Evolutionary conservation across 53 echinoderm and acorn worm species (phyloP), one percentile per base, ranked within the genome.

Genomic region (Stichopus horrens): DNA sequence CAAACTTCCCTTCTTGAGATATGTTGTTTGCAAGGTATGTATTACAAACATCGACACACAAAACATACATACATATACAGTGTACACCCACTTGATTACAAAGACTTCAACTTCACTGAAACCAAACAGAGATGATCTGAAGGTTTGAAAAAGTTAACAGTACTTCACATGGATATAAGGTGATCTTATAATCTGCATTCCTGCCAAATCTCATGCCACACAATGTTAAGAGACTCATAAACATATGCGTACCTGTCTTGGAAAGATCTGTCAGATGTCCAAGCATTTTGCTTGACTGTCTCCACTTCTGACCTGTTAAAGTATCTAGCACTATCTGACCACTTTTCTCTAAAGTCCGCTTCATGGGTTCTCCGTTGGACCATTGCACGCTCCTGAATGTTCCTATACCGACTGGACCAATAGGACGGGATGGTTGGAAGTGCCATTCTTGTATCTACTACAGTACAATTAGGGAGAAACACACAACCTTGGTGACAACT

Each of bases 331-430:
- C 93, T 92, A 83, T 88, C 80, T 76, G 91, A 77, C 97, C 97
- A 97, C 76, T 94, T 79, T 80, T 97, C 94, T 67, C 97, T 66
- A 66, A 95, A 97, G 67, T 97, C 97, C 13, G 90, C 93, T 74
- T 97, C 97, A 59, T 97, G 92, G 54, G 94, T 92, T 0, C 97
- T 90, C 55, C 95, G 74, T 83, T 90, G 82, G 19, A 97, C 97
- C 93, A 97, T 97, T 16, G 92, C 88, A 59, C 95, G 91, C 76
- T 97, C 97, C 77, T 95, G 95, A 73, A 97, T 88, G 85, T 97
- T 97, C 92, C 93, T 97, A 82, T 97, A 97, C 37, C 97, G 91
- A 0, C 92, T 76, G 5, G 93, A 93, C 97, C 97, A 97, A 90
- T 95, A 95, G 53, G 95, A 92, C 0, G 97, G 97, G 75, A 97